Conservation (phyloP, 2,113 vertebrate species). For the Ptilonorhynchus violaceus region DNA sequence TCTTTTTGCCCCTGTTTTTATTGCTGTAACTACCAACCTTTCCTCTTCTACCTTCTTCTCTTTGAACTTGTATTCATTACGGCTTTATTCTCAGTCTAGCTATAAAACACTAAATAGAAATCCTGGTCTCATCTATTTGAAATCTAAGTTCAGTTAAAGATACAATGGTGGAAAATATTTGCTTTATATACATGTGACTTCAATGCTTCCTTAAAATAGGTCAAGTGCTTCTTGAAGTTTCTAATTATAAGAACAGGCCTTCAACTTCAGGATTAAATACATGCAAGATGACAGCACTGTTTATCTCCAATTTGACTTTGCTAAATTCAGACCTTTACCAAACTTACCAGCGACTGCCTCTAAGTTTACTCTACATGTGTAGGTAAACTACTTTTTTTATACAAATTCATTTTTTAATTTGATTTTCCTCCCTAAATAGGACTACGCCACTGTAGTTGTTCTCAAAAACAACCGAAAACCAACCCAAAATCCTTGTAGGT, state of each 20-base stretch:
- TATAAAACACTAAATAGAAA: slow-evolving; percentile 57
- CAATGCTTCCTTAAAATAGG: slow-evolving; percentile 21
- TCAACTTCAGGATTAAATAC: background rate
- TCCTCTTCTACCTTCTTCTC: slow-evolving; percentile 55
- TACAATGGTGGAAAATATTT: slow-evolving; percentile 9
- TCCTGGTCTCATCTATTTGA: background rate
- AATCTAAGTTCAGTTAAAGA: background rate
- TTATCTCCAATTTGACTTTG: slow-evolving; percentile 20
- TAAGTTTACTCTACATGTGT: background rate
- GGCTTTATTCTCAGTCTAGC: slow-evolving; percentile 67
- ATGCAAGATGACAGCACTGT: background rate
- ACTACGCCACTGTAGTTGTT: background rate
- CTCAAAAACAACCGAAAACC: background rate
- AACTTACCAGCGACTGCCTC: background rate
- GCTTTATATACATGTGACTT: background rate
- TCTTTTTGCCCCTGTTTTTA: slow-evolving; percentile 76
- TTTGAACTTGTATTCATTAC: slow-evolving; percentile 73
- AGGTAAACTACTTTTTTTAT: background rate
- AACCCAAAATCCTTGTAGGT: slow-evolving; percentile 10
- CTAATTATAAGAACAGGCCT: slow-evolving; percentile 59
- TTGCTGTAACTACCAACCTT: slow-evolving; percentile 71
- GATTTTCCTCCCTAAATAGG: background rate
- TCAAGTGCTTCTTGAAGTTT: slow-evolving; percentile 45
- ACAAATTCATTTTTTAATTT: background rate
- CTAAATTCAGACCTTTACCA: background rate